phyloP scores from a whole-genome alignment of 2,888 invertebrate species.

The Andrena chrysosceles region DNA sequence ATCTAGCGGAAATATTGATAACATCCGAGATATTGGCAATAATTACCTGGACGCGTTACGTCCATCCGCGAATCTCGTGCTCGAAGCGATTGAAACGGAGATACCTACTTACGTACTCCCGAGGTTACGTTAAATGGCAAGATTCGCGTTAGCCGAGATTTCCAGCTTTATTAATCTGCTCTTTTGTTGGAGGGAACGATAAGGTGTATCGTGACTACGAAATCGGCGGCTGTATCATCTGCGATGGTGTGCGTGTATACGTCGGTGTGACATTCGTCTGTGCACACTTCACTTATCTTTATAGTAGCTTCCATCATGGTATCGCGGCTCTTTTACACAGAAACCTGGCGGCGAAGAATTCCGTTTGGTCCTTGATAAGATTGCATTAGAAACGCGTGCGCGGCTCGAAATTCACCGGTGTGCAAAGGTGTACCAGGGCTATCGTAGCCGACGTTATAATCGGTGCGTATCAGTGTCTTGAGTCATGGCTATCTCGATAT shows the following conservation, averaged over 20 bases:
- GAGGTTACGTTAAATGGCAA: neutral
- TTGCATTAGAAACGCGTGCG: slow-evolving; percentile 22
- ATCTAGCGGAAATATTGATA: slow-evolving; percentile 48
- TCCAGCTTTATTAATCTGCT: neutral
- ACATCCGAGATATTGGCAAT: slow-evolving; percentile 18
- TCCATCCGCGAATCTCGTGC: slow-evolving; percentile 16
- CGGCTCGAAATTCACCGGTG: neutral
- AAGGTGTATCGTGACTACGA: slow-evolving; percentile 16
- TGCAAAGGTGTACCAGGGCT: neutral
- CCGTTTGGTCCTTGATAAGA: slow-evolving; percentile 31
- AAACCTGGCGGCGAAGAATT: slow-evolving; percentile 25
- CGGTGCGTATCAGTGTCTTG: neutral
- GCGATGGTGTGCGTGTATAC: neutral
- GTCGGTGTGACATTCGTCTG: slow-evolving; percentile 4
- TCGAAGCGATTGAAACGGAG: neutral
- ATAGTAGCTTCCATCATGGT: slow-evolving; percentile 26
- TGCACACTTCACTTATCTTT: slow-evolving; percentile 52
- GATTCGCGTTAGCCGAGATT: slow-evolving; percentile 3
- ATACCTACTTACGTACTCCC: no score
- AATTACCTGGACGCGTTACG: slow-evolving; percentile 8
- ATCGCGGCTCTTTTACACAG: slow-evolving; percentile 9
- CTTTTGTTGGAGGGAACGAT: neutral
- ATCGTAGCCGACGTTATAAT: neutral
- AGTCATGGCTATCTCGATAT: neutral
- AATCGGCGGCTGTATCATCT: neutral